Evolutionary conservation across 2,113 vertebrate species (phyloP).

Genomic region (Nanorana parkeri): DNA sequence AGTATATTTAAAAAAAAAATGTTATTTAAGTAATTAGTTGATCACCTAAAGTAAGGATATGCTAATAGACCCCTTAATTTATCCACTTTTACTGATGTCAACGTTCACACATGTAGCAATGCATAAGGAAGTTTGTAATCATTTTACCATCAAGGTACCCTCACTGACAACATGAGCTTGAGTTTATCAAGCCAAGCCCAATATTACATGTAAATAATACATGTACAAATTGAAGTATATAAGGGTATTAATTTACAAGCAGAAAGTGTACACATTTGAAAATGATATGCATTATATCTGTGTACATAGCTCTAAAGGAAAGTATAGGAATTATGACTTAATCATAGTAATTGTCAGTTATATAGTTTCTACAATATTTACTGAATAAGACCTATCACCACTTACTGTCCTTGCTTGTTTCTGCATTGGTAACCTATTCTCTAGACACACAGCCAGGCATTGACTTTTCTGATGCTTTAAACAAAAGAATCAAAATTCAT

Average conservation of each 20-base stretch:
- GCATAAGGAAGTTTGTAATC: too few species aligned
- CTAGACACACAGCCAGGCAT: not conserved
- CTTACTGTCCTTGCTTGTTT: not conserved
- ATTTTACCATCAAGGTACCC: too few species aligned
- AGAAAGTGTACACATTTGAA: not conserved
- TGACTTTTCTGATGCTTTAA: not conserved
- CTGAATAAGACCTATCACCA: not conserved
- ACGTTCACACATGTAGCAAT: too few species aligned
- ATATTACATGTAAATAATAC: not conserved
- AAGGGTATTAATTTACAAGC: not conserved
- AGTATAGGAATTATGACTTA: not conserved
- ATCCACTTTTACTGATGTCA: too few species aligned
- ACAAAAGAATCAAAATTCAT: not conserved
- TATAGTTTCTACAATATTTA: not conserved
- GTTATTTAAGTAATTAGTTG: too few species aligned
- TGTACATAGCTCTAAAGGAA: not conserved
- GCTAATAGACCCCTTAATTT: too few species aligned
- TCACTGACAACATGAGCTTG: too few species aligned
- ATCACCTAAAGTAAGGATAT: too few species aligned
- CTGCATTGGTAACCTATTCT: not conserved
- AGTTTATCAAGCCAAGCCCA: too few species aligned
- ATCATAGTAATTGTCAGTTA: constrained; percentile 2
- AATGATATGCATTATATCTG: not conserved
- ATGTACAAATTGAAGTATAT: not conserved
- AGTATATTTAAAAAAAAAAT: too few species aligned